phyloP scores from a whole-genome alignment of 2,888 invertebrate genomes.

The Perithous albicinctus region DNA sequence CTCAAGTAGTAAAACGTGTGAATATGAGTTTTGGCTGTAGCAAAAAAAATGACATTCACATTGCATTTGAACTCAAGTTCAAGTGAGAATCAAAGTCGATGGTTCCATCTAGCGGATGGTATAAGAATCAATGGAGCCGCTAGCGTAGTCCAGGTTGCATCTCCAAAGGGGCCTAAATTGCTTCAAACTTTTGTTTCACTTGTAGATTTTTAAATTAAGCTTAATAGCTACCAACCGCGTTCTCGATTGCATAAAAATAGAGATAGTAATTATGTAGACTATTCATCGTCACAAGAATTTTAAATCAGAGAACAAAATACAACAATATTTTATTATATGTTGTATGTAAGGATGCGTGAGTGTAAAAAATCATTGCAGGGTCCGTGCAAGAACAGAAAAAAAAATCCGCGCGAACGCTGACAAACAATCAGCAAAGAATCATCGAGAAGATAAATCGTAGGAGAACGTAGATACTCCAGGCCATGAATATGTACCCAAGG shows the following conservation, averaged over 20 bases:
- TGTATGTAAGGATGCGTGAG: conserved; percentile 15
- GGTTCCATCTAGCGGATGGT: conserved; percentile 30
- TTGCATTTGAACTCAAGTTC: background rate
- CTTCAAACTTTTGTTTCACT: background rate
- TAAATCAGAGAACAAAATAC: conserved; percentile 26
- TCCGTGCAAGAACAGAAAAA: conserved; percentile 12
- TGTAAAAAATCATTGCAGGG: conserved; percentile 10
- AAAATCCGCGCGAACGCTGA: conserved; percentile 24
- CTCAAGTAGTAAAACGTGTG: background rate
- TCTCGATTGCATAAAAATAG: background rate
- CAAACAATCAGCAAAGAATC: conserved; percentile 51
- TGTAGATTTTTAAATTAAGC: background rate
- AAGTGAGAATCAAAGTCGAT: conserved; percentile 9
- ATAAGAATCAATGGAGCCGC: conserved; percentile 26
- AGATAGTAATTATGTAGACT: background rate
- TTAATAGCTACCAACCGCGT: background rate
- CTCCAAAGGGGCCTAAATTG: background rate
- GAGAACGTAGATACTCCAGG: conserved; percentile 66
- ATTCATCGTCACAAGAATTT: conserved; percentile 32
- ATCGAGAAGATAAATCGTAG: conserved; percentile 46
- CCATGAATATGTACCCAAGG: conserved; percentile 52
- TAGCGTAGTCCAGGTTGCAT: conserved; percentile 26
- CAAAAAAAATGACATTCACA: background rate
- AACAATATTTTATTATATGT: conserved; percentile 57
- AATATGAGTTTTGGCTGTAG: background rate